Evolutionary conservation across 2,113 vertebrate genomes (phyloP), one percentile per base, ranked within the genome.

Genomic region (Tricholaema leucomelas): DNA sequence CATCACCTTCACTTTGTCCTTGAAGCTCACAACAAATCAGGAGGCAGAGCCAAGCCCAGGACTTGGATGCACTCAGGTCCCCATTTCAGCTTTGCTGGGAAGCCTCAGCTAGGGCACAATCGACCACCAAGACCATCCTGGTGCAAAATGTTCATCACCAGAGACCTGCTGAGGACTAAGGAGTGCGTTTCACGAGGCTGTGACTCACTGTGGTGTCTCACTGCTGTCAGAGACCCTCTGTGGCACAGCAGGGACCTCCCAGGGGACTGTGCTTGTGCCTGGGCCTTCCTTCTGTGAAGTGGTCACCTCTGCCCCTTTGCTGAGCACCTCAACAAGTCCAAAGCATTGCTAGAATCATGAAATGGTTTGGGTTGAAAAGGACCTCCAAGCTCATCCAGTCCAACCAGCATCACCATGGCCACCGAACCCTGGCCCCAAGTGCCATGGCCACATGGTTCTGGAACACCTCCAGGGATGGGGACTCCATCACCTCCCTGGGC

Each of bases 101-200:
- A 46, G 54, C 15, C 82, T 52, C 78, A 28, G 54, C 17, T 27
- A 44, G 56, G 38, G 44, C 38, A 16, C 40, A 33, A n/a, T 46
- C 66, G 24, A 25, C 64, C 33, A 9, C 2, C 18, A 4, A 15
- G 79, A 40, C 28, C 9, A 24, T 46, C 40, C 18, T 7, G 11
- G 7, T 2, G 30, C 21, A 27, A 80, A 58, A 28, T 0, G 2
- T 35, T 36, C 59, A 8, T 20, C 4, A 0, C 40, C 0, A 2
- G 48, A 19, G 17, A n/a, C 4, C 10, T 1, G 0, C 10, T 4
- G 54, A 38, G 44, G 15, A 65, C 24, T 12, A 28, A 48, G 50
- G 9, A 27, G 2, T 0, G 4, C 44, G 17, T 24, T 30, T 30
- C 9, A 1, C 0, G 3, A 28, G 50, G 40, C 20, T 5, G 24